Conservation (phyloP, 2,797 vertebrate genomes). For the Cirrhinus mrigala region DNA sequence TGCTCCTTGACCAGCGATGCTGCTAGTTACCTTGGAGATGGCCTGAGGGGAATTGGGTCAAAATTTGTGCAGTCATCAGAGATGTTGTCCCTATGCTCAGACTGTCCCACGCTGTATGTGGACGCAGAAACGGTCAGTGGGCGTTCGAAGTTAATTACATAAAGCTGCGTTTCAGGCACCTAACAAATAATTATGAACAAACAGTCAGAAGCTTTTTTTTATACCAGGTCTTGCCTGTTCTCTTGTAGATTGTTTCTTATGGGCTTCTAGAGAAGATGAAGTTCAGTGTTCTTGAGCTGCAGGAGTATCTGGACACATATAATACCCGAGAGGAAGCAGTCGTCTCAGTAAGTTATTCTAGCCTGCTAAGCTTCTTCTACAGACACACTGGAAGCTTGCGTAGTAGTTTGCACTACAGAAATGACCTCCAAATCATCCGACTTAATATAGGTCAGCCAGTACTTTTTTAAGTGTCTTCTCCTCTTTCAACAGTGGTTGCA, state of each 20-base stretch:
- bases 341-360: conserved; percentile 83
- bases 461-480: not conserved
- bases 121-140: conserved; percentile 95
- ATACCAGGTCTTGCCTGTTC: not conserved
- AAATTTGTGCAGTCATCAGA: conserved; percentile 98
- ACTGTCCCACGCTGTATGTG: conserved; percentile 95
- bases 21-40: conserved; percentile 93
- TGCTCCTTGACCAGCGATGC: conserved; percentile 94
- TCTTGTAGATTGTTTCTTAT: conserved; percentile 92
- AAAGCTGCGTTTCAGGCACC: not conserved
- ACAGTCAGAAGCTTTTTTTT: not conserved
- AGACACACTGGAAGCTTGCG: not conserved
- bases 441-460: not conserved
- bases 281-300: conserved; percentile 95
- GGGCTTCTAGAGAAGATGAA: conserved; percentile 98
- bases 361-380: not conserved
- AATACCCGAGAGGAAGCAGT: conserved; percentile 93
- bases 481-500: conserved; percentile 87
- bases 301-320: conserved; percentile 97
- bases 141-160: not conserved
- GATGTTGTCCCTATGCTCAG: conserved; percentile 93
- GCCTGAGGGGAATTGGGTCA: conserved; percentile 93
- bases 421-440: not conserved
- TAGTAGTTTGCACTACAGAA: not conserved
- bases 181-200: not conserved